Base-by-base conservation (phyloP, 2,888 invertebrate genomes). In the Phalangium opilio region DNA sequence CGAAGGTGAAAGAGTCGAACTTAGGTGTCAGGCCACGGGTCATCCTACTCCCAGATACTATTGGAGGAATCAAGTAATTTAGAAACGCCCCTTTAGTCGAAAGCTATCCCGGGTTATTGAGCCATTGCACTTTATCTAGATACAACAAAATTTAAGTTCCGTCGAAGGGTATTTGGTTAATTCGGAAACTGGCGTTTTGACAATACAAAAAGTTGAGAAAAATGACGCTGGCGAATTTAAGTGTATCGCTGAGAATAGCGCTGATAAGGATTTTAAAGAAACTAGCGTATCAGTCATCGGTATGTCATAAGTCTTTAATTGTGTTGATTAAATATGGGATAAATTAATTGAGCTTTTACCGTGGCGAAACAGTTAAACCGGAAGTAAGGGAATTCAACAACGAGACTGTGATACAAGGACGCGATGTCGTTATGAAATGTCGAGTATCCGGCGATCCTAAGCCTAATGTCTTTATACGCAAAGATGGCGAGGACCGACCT, bases 21-120 rank as follows among this genome's bases (percentile, higher is more conserved):
- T 84, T 34, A 72, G 73, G 45, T 90, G 90, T 64, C 75, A 75
- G 57, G 87, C 85, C 0, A 75, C 70, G 36, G 89, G 87, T 15
- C 87, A 86, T 63, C 90, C 90, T 1, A 76, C 77, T 14, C 89
- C 90, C 40, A 75, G 73, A 48, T 84, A 81, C 62, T 76, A 76
- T 27, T 90, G 90, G 90, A 79, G 86, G 48, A 81, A 83, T 51
- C 49, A 48, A 35, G 50, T 50, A 47, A 45, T 48, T 41, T 7
- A 39, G 20, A 34, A 1, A 20, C 3, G 5, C 27, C 27, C 5
- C 4, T 20, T 34, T 20, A n/a, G n/a, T n/a, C n/a, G n/a, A n/a
- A n/a, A n/a, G n/a, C n/a, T n/a, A n/a, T n/a, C n/a, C n/a, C n/a
- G n/a, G n/a, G n/a, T n/a, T n/a, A n/a, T n/a, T n/a, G n/a, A n/a